Conservation (phyloP, 2,888 invertebrate species). For the Mesorhabditis belari region DNA sequence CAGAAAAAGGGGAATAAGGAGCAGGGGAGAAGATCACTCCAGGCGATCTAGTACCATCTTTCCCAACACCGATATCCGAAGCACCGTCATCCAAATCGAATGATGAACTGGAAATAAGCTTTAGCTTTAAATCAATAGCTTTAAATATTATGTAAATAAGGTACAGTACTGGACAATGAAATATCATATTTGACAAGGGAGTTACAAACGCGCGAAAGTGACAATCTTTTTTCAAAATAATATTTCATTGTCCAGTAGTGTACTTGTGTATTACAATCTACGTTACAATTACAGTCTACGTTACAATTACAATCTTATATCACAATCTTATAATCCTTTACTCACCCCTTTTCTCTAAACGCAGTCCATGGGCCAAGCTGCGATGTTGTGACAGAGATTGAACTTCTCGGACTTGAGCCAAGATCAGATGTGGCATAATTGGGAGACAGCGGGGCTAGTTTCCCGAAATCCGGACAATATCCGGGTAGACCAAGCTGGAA, state of each 20-base stretch:
- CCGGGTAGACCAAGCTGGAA: neutral
- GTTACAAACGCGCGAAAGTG: no score
- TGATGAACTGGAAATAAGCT: conserved; percentile 11
- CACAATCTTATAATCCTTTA: no score
- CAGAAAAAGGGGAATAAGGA: conserved; percentile 47
- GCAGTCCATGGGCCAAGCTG: conserved; percentile 42
- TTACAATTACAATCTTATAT: no score
- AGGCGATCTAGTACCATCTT: conserved; percentile 34
- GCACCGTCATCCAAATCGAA: conserved; percentile 29
- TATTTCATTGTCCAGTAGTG: no score
- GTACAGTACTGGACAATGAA: no score
- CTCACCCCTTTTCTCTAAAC: conserved; percentile 32
- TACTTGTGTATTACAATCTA: no score
- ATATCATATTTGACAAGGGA: no score
- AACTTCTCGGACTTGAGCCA: conserved; percentile 44
- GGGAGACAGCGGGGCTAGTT: conserved; percentile 31
- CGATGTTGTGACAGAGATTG: conserved; percentile 29
- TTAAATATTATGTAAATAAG: no score
- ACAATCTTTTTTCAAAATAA: no score
- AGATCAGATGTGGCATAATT: conserved; percentile 51
- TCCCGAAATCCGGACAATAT: conserved; percentile 12
- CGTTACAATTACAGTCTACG: no score
- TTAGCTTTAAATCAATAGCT: no score
- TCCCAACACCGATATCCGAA: conserved; percentile 23
- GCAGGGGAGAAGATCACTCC: conserved; percentile 44